A percentile compares a stretch with the other conserved stretches of the same genome.
Evolutionary conservation across 2,797 vertebrate species (phyloP).

Genomic region (Lerista edwardsae): DNA sequence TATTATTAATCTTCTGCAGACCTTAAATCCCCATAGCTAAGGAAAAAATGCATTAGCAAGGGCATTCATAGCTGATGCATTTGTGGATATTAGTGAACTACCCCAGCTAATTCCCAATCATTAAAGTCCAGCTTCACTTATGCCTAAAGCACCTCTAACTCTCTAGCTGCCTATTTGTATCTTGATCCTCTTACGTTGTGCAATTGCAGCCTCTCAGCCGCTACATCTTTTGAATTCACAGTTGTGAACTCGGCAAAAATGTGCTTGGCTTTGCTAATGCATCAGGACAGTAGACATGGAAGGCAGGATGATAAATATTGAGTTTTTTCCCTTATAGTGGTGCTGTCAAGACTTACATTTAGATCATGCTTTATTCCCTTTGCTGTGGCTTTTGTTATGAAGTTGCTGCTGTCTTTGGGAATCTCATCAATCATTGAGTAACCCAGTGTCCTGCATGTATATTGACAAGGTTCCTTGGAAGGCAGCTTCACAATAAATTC

Average conservation of each 20-base stretch:
- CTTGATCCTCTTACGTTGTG: not conserved
- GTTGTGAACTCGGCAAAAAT: not conserved
- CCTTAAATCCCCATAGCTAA: not conserved
- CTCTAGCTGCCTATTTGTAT: not conserved
- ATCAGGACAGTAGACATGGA: slow-evolving; percentile 11
- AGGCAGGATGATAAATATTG: slow-evolving; percentile 37
- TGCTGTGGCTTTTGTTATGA: slow-evolving; percentile 30
- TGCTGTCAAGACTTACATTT: slow-evolving; percentile 22
- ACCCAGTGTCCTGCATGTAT: slow-evolving; percentile 1
- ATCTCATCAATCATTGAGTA: slow-evolving; percentile 16
- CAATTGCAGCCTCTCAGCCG: slow-evolving; percentile 17
- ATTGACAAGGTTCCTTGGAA: slow-evolving; percentile 11
- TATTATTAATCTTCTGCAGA: slow-evolving; percentile 16
- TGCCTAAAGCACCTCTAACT: not conserved
- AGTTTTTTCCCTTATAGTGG: slow-evolving; percentile 7
- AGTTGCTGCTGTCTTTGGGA: slow-evolving; percentile 25
- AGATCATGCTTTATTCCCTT: slow-evolving; percentile 20
- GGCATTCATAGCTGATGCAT: not conserved
- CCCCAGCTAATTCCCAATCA: not conserved
- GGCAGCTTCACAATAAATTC: slow-evolving; percentile 7
- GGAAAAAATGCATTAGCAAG: not conserved
- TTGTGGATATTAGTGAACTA: slow-evolving; percentile 2
- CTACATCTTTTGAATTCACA: slow-evolving; percentile 40
- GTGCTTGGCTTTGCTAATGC: not conserved
- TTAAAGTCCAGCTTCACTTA: not conserved